Percentiles rank a stretch among this genome's conserved stretches.
Evolutionary conservation across 2,888 invertebrate species (phyloP).

Genomic region (Lasioglossum lativentre): DNA sequence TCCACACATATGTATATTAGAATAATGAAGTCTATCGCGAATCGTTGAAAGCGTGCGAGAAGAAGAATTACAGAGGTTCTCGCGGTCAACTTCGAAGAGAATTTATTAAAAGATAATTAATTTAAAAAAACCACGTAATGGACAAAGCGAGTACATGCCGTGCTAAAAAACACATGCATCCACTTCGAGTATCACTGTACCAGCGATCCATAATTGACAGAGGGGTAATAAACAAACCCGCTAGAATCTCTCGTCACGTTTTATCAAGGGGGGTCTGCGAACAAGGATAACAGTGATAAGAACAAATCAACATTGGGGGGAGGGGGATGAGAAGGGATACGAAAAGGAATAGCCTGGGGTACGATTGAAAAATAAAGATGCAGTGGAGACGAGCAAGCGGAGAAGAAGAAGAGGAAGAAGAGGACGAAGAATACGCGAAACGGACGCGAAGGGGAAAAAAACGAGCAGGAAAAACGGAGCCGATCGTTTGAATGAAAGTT

Average conservation of each 20-base stretch:
- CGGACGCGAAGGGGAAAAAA: background rate
- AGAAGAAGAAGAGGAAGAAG: background rate
- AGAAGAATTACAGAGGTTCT: background rate
- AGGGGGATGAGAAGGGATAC: background rate
- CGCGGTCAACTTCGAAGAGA: too few relatives aligned
- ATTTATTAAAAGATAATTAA: background rate
- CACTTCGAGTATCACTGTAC: too few relatives aligned
- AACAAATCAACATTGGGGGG: background rate
- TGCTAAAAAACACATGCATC: too few relatives aligned
- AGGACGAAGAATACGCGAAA: background rate
- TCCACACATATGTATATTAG: background rate
- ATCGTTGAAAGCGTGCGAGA: background rate
- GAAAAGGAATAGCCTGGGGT: background rate
- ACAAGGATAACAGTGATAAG: slow-evolving; percentile 9
- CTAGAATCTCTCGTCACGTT: background rate
- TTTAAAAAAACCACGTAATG: background rate
- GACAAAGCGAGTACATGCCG: too few relatives aligned
- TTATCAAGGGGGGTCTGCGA: background rate
- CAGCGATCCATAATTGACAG: background rate
- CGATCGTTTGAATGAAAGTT: slow-evolving; percentile 22
- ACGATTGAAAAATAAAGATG: background rate
- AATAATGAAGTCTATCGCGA: background rate
- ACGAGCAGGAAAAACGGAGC: background rate
- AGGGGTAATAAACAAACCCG: background rate
- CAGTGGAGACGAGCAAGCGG: background rate